A percentile compares a stretch with the other conserved stretches of the same genome.
These are phyloP conservation scores for Oxystoma pomonae DNA, from an alignment of 2,888 invertebrate species.

Conservation along the genomic window DNA sequence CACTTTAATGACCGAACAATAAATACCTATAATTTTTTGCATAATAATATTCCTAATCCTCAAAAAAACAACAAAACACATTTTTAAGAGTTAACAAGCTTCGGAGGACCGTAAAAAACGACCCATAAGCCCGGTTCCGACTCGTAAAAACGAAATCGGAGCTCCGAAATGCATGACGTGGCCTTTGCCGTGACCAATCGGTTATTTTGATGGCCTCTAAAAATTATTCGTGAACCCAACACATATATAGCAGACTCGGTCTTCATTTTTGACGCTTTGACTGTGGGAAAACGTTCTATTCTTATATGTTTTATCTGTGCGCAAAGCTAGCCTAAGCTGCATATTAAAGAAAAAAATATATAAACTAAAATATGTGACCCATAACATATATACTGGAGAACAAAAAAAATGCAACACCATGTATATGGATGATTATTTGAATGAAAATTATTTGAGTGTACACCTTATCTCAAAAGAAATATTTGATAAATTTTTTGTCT, in stretches of 20 bases:
- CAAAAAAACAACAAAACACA: neutral
- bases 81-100: neutral
- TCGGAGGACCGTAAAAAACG: neutral
- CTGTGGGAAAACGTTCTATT: neutral
- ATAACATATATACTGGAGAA: too few species aligned
- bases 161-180: conserved; percentile 24
- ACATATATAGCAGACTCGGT: neutral
- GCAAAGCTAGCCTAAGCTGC: too few species aligned
- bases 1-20: too few species aligned
- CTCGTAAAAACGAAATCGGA: conserved; percentile 22
- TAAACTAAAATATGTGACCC: too few species aligned
- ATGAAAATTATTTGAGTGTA: too few species aligned
- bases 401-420: too few species aligned
- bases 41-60: neutral
- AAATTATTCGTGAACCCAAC: conserved; percentile 1
- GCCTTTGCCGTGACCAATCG: conserved; percentile 23
- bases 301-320: too few species aligned
- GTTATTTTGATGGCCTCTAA: conserved; percentile 22
- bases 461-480: too few species aligned
- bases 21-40: conserved; percentile 14
- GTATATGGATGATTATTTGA: too few species aligned
- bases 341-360: too few species aligned
- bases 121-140: conserved; percentile 2
- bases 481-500: too few species aligned
- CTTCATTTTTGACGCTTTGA: neutral